Percentiles rank a stretch among this genome's conserved stretches.
Conservation (phyloP, 2,797 vertebrate genomes). For the Hozukius guyotensis region DNA sequence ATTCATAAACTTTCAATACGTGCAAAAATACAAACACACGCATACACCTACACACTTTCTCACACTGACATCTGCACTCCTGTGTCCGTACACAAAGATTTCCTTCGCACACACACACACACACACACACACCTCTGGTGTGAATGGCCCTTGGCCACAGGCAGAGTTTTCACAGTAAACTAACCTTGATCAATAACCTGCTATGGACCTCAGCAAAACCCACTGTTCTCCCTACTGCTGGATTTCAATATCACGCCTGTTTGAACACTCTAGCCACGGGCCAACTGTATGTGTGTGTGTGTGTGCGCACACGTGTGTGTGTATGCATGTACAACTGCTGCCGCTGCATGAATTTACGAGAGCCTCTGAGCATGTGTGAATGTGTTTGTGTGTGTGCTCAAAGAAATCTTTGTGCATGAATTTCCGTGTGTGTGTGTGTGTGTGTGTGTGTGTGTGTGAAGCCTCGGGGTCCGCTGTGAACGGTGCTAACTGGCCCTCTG, state of each 20-base stretch:
- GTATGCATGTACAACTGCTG: slow-evolving; percentile 39
- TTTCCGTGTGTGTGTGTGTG: slow-evolving; percentile 31
- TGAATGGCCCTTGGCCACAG: slow-evolving; percentile 76
- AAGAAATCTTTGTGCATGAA: slow-evolving; percentile 48
- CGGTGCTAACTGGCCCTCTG: slow-evolving; percentile 81
- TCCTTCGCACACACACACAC: slow-evolving; percentile 11
- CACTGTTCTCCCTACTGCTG: slow-evolving; percentile 77
- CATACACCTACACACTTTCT: slow-evolving; percentile 5
- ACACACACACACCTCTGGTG: slow-evolving; percentile 50
- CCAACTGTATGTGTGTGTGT: slow-evolving; percentile 55
- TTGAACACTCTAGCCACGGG: slow-evolving; percentile 85
- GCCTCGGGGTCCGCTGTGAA: slow-evolving; percentile 73
- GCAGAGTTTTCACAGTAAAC: slow-evolving; percentile 80
- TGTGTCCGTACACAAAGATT: slow-evolving; percentile 19
- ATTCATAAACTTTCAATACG: slow-evolving; percentile 22
- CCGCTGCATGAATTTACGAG: slow-evolving; percentile 65
- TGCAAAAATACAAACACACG: slow-evolving; percentile 22
- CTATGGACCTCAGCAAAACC: slow-evolving; percentile 82
- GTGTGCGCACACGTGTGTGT: slow-evolving; percentile 25
- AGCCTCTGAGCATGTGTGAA: slow-evolving; percentile 57
- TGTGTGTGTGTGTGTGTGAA: slow-evolving; percentile 37
- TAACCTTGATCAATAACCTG: slow-evolving; percentile 88
- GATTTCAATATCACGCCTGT: slow-evolving; percentile 86
- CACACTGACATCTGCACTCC: slow-evolving; percentile 14
- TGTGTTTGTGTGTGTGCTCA: slow-evolving; percentile 56